Evolutionary conservation across 2,797 vertebrate species (phyloP).

Genomic region (Hapalemur alaotrensis): DNA sequence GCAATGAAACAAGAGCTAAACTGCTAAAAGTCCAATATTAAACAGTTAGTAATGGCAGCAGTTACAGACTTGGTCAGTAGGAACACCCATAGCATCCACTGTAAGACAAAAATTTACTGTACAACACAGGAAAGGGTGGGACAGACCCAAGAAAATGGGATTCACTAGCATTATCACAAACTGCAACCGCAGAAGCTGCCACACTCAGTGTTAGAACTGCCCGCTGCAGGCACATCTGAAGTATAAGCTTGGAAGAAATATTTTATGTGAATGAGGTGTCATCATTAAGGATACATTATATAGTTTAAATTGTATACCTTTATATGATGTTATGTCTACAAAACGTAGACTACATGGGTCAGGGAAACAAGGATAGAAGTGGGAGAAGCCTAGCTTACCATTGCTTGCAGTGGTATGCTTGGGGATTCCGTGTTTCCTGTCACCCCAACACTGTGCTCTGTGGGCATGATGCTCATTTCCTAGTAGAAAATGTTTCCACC

Average conservation of each 20-base stretch:
- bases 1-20: background rate
- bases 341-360: background rate
- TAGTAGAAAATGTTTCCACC: background rate
- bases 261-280: background rate
- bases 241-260: background rate
- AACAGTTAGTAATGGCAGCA: background rate
- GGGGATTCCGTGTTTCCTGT: background rate
- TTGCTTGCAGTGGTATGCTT: background rate
- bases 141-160: no score
- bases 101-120: background rate
- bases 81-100: background rate
- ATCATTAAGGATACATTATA: background rate
- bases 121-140: fast-evolving
- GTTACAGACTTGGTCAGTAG: background rate
- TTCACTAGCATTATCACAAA: background rate
- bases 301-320: background rate
- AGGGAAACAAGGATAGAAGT: background rate
- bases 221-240: background rate
- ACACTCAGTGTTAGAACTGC: background rate
- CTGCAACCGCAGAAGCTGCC: background rate
- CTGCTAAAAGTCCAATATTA: background rate
- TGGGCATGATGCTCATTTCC: background rate
- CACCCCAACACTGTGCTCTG: background rate
- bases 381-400: background rate
- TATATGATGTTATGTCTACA: background rate